Conservation (phyloP, 1,140 invertebrate genomes). For the Trichoplusia ni region DNA sequence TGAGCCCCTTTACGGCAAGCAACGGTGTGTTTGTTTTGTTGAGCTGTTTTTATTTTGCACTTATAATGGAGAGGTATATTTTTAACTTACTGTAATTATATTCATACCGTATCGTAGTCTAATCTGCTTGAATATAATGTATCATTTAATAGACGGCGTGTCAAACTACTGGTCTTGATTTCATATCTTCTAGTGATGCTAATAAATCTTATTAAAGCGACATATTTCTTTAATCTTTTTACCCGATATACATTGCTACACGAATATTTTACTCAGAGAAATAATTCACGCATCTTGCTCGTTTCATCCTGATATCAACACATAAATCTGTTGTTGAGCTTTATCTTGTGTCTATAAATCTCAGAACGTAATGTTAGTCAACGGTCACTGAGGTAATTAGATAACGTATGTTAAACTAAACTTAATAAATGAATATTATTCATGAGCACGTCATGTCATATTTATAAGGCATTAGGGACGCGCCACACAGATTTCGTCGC, state of each 20-base stretch:
- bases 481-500: slow-evolving; percentile 50
- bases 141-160: too few species aligned
- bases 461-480: slow-evolving; percentile 40
- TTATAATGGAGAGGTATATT: slow-evolving; percentile 11
- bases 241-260: too few species aligned
- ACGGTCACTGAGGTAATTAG: slow-evolving; percentile 1
- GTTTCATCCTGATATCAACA: too few species aligned
- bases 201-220: too few species aligned
- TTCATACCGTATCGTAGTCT: neutral
- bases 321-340: too few species aligned
- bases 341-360: too few species aligned
- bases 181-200: too few species aligned
- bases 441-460: slow-evolving; percentile 25
- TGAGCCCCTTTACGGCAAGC: neutral
- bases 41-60: slow-evolving; percentile 8
- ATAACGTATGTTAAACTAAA: slow-evolving; percentile 6
- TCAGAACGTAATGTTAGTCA: slow-evolving; percentile 4
- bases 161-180: too few species aligned
- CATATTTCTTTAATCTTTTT: too few species aligned
- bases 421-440: slow-evolving; percentile 26
- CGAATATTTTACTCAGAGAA: too few species aligned
- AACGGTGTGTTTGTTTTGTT: slow-evolving; percentile 15
- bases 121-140: neutral
- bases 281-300: too few species aligned
- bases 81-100: neutral